These are phyloP conservation scores for Philaenus spumarius DNA, from an alignment of 1,140 invertebrate species.

Conservation along the genomic window DNA sequence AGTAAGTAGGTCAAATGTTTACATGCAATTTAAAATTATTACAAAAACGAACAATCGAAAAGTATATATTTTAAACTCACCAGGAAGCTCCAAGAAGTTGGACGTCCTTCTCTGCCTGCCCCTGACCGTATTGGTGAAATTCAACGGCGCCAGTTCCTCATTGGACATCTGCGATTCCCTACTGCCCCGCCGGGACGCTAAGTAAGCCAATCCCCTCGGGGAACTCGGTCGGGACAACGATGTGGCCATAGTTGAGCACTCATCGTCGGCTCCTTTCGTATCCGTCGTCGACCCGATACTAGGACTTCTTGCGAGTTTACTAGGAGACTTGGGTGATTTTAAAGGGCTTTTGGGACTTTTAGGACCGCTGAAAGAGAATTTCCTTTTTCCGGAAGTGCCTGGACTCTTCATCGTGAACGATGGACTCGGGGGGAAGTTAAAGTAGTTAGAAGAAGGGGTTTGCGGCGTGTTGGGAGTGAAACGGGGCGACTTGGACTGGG, in stretches of 20 bases:
- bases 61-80: conserved; percentile 39
- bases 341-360: background rate
- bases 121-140: conserved; percentile 64
- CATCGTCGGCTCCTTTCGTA: background rate
- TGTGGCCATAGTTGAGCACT: conserved; percentile 7
- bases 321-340: background rate
- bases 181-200: conserved; percentile 64
- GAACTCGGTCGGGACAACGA: conserved; percentile 17
- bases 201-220: conserved; percentile 46
- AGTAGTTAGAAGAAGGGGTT: conserved; percentile 3
- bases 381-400: background rate
- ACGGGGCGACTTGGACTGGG: conserved; percentile 1
- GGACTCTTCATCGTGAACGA: conserved; percentile 1
- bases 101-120: conserved; percentile 69
- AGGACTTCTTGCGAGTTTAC: background rate
- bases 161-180: conserved; percentile 60
- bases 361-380: conserved; percentile 10
- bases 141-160: conserved; percentile 69
- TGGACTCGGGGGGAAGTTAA: conserved; percentile 7
- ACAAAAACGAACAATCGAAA: too few relatives aligned
- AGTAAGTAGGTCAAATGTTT: too few relatives aligned
- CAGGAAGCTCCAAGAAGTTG: conserved; percentile 80
- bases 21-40: too few relatives aligned
- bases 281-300: background rate
- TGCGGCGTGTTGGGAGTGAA: background rate